Base-by-base conservation (phyloP, 1,140 invertebrate species). In the Drosophila pandora region DNA sequence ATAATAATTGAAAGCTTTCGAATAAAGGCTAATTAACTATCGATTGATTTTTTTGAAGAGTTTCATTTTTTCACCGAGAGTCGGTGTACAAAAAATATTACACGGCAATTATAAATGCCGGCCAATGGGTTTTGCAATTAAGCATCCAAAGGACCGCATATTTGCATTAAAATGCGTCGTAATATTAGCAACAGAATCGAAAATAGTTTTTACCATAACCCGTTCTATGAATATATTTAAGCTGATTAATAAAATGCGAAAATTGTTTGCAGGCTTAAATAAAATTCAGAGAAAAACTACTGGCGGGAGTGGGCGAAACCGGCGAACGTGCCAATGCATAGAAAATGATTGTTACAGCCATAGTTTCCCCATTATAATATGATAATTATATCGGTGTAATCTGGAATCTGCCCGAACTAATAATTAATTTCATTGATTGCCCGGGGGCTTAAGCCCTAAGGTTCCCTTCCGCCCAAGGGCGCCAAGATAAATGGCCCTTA, bases 11-110 rank as follows among this genome's bases (percentile, higher is more conserved):
- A 45, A 30, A 32, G 50, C 64, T 22, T 28, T 54, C 37, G 37
- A 52, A 61, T 59, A 87, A 56, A 54, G 55, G 70, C 78, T 85
- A 85, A 85, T 85, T 85, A 82, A 82, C 82, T 85, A 87, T 87
- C 69, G 82, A 85, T 85, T 87, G 82, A 71, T 61, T 61, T 61
- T 71, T 41, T 37, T 30, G 37, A n/a, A 50, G 56, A 41, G 39
- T 69, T 49, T 13, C 25, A 17, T 43, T 21, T 50, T 70, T 21
- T 49, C 7, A 17, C 13, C n/a, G 32, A 60, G 7, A 0, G 39
- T 41, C 25, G 32, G 23, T 58, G 47, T 13, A 9, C 6, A 43
- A 39, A 67, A 69, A 74, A 69, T 77, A 74, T 70, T 81, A 74
- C 59, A 65, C 28, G 60, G 74, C 72, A 85, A 85, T 84, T 79